Conservation (phyloP, 2,113 vertebrate species). For the Sapajus apella region DNA sequence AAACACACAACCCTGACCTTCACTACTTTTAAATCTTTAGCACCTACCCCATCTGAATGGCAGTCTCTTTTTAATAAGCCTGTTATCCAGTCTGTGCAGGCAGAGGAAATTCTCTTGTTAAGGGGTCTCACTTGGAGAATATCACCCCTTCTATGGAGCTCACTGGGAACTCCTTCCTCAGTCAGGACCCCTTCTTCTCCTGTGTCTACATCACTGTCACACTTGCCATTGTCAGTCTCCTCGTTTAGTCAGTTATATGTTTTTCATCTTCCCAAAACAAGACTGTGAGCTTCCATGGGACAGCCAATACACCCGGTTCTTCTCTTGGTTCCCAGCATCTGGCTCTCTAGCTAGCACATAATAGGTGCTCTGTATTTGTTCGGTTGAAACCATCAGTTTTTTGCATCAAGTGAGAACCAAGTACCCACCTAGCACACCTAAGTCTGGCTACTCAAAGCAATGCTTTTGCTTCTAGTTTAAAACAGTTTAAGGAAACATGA, state of each 20-base stretch:
- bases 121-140: not conserved
- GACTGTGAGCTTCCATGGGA: not conserved
- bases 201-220: not conserved
- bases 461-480: not conserved
- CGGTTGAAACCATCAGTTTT: not conserved
- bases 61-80: not conserved
- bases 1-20: not conserved
- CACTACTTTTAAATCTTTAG: not conserved
- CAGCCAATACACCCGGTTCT: not conserved
- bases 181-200: not conserved
- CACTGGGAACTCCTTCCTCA: not conserved
- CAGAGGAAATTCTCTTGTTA: not conserved
- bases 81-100: not conserved
- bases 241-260: not conserved
- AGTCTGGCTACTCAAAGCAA: not conserved
- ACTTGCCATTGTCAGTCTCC: not conserved
- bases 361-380: not conserved
- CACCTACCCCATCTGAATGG: not conserved
- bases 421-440: too few relatives aligned
- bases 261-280: not conserved
- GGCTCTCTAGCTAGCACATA: not conserved
- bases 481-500: not conserved
- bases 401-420: not conserved
- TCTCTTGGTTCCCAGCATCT: not conserved
- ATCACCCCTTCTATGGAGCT: not conserved